phyloP scores from a whole-genome alignment of 1,140 invertebrate genomes.

The Yoshiicerus persimilis region DNA sequence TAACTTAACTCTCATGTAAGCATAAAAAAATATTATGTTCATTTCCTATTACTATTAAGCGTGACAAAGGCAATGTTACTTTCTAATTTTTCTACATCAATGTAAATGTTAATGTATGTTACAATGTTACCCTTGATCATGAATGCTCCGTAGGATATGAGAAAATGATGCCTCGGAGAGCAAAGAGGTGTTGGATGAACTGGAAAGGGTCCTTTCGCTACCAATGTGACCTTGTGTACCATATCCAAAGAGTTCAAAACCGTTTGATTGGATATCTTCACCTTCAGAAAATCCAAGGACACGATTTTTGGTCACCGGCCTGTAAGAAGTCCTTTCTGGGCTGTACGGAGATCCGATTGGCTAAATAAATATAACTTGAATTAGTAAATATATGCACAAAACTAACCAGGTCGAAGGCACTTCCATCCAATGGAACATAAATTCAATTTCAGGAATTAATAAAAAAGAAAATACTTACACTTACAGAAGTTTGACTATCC shows the following conservation, averaged over 20 bases:
- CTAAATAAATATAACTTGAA: not conserved
- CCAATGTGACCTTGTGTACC: not conserved
- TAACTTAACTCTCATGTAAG: too few species aligned
- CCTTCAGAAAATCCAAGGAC: not conserved
- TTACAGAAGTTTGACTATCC: not conserved
- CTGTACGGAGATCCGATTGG: not conserved
- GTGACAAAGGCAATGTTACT: too few species aligned
- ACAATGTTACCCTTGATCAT: not conserved
- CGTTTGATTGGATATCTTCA: not conserved
- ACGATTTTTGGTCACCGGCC: not conserved
- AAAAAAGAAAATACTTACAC: too few species aligned
- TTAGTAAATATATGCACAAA: not conserved
- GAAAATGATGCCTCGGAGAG: not conserved
- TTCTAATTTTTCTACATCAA: too few species aligned
- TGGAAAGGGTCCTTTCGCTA: not conserved
- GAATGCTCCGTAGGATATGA: not conserved
- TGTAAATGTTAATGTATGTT: too few species aligned
- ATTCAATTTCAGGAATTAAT: too few species aligned
- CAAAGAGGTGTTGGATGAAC: not conserved
- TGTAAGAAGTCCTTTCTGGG: not conserved
- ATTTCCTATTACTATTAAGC: too few species aligned
- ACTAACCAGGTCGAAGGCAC: too few species aligned
- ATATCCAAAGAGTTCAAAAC: not conserved
- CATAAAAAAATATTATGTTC: too few species aligned
- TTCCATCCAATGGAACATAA: too few species aligned